Evolutionary conservation across 2,888 invertebrate species (phyloP), one percentile per base, ranked within the genome.

Genomic region (Aethes cnicana): DNA sequence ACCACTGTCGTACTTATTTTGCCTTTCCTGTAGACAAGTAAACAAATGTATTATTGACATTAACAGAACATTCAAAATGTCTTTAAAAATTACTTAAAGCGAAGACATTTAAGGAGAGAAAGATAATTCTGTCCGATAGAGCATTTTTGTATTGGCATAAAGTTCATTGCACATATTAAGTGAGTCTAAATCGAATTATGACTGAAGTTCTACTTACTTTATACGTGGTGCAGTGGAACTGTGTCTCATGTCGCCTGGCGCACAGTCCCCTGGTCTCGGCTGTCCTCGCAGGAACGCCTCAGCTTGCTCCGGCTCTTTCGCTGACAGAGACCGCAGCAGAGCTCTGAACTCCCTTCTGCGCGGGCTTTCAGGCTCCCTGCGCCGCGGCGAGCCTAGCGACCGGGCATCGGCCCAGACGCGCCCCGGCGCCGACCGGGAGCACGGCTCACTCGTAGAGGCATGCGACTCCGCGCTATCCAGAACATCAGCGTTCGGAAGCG

Each of bases 211-310:
- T n/a, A n/a, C n/a, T 81, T 64, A 89, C 89, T 86, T 89, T 50
- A 88, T 80, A 42, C 88, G 71, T 20, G 88, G 88, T 16, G 88
- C 83, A 61, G 88, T 88, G 57, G 76, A 86, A 1, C 85, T 85
- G 56, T 85, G 82, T 56, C 85, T 80, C 88, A 87, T 86, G 37
- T 88, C 89, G 6, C 76, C 75, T 44, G 85, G 88, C 54, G 94
- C 94, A 28, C 94, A 92, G 64, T 94, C 95, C 0, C 93, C 92
- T 0, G 94, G 92, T 56, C 94, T 82, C 0, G 94, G 94, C 59
- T 94, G 93, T 1, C 94, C 94, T 63, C 90, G 91, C 48, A 93
- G 81, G 55, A 94, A 92, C 21, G 92, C 91, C 52, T 93, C 91
- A 2, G 93, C 93, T 64, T 92, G 91, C 66, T 93, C 93, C 72